Evolutionary conservation across 1,140 invertebrate genomes (phyloP).

Genomic region (Contarinia nasturtii): DNA sequence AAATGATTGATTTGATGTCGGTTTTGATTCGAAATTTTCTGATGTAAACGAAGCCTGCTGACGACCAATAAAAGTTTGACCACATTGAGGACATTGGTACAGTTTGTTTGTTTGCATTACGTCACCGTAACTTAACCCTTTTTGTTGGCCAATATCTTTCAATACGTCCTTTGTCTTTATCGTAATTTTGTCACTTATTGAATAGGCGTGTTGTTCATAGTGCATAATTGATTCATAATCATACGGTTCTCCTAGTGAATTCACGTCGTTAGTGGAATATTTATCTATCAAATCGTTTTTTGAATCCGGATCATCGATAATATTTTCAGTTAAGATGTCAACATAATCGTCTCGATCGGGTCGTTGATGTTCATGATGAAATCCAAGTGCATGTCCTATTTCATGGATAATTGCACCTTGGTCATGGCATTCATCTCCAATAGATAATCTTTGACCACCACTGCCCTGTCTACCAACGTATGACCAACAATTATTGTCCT

Average conservation of each 20-base stretch:
- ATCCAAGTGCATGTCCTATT: slow-evolving; percentile 23
- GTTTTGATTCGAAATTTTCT: slow-evolving; percentile 42
- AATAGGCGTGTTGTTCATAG: slow-evolving; percentile 94
- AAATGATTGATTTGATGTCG: slow-evolving; percentile 36
- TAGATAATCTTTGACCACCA: slow-evolving; percentile 91
- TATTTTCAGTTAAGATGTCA: slow-evolving; percentile 83
- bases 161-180: slow-evolving; percentile 79
- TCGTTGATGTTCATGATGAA: slow-evolving; percentile 58
- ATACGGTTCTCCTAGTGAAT: slow-evolving; percentile 77
- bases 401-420: slow-evolving; percentile 99
- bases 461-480: slow-evolving; percentile 95
- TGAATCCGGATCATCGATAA: slow-evolving; percentile 97
- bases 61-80: slow-evolving; percentile 56
- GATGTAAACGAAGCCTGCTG: slow-evolving; percentile 56
- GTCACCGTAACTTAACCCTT: slow-evolving; percentile 78
- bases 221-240: slow-evolving; percentile 99
- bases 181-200: slow-evolving; percentile 57
- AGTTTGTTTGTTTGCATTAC: slow-evolving; percentile 90
- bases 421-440: slow-evolving; percentile 98
- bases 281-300: too few species aligned
- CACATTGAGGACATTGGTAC: slow-evolving; percentile 63
- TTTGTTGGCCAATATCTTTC: slow-evolving; percentile 76
- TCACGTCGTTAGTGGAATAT: slow-evolving; percentile 92
- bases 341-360: slow-evolving; percentile 89
- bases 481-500: slow-evolving; percentile 58